Base-by-base conservation (phyloP, 1,140 invertebrate genomes). In the Macrostomum lignano region DNA sequence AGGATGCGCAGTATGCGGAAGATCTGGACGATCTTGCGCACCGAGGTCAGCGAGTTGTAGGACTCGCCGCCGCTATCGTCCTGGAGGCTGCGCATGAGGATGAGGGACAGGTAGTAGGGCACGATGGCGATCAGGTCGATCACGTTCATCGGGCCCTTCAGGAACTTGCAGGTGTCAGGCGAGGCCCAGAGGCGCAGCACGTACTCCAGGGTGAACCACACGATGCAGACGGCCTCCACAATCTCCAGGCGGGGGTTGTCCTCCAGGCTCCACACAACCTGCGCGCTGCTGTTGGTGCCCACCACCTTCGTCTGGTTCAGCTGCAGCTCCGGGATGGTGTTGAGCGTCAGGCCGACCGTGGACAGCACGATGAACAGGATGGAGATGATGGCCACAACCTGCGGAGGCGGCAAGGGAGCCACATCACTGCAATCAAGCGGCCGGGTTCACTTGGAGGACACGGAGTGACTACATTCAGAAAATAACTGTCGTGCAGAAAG, bases 341-440 rank as follows among this genome's bases (percentile, higher is more conserved):
- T 93, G 54, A 93, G 70, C 54, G 84, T 93, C 55, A 94, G 68
- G 46, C 78, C 82, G 58, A 93, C 77, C 55, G 84, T 93, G 52
- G 82, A 93, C 62, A 93, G 69, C 58, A 93, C 74, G 66, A 94
- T 93, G 72, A 94, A 93, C 64, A 91, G 69, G 66, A 93, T 86
- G 57, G 82, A 91, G 63, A 93, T 78, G 64, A 93, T 77, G 58
- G 82, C 82, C 62, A 93, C 77, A 61, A 93, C 79, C 84, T 94
- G 76, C 25, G 48, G 31, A 41, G n/a, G n/a, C n/a, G n/a, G n/a
- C n/a, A n/a, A n/a, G n/a, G n/a, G n/a, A n/a, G n/a, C n/a, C n/a
- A n/a, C n/a, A n/a, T n/a, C n/a, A n/a, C n/a, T n/a, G n/a, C n/a
- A n/a, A n/a, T n/a, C n/a, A n/a, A n/a, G n/a, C n/a, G n/a, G n/a